Evolutionary conservation across 1,140 invertebrate genomes (phyloP).

Genomic region (Caenorhabditis remanei): DNA sequence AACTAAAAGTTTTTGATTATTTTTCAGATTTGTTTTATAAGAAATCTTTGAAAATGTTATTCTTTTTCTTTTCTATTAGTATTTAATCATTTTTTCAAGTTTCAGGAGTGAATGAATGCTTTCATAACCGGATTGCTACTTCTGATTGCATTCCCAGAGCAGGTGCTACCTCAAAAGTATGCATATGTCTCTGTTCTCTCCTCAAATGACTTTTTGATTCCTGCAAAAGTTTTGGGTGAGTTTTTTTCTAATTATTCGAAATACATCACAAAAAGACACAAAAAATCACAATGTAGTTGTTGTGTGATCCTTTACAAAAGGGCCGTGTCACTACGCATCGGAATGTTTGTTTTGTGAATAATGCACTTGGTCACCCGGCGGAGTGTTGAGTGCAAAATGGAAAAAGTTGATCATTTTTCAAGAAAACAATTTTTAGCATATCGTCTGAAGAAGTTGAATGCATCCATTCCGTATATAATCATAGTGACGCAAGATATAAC

Average conservation of each 20-base stretch:
- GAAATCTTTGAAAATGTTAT: not conserved
- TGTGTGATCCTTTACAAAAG: slow-evolving; percentile 44
- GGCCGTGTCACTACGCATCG: not conserved
- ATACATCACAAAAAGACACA: slow-evolving; percentile 27
- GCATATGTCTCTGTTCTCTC: slow-evolving; percentile 69
- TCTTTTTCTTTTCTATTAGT: not conserved
- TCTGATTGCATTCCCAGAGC: not conserved
- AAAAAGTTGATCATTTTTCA: not conserved
- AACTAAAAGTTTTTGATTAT: not conserved
- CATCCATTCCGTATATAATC: slow-evolving; percentile 64
- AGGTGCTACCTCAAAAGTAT: slow-evolving; percentile 25
- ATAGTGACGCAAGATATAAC: slow-evolving; percentile 67
- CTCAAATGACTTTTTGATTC: slow-evolving; percentile 67
- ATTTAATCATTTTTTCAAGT: not conserved
- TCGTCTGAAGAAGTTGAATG: slow-evolving; percentile 51
- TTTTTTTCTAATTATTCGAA: not conserved
- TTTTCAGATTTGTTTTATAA: not conserved
- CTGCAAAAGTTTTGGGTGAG: slow-evolving; percentile 68
- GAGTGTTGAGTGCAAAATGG: slow-evolving; percentile 21
- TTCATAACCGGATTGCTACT: not conserved
- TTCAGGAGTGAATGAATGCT: slow-evolving; percentile 36
- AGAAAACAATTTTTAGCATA: slow-evolving; percentile 47
- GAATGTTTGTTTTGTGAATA: slow-evolving; percentile 46
- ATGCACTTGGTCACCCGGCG: slow-evolving; percentile 15
- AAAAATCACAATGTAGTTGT: slow-evolving; percentile 18